Evolutionary conservation across 2,113 vertebrate genomes (phyloP).

Genomic region (Sialia sialis): DNA sequence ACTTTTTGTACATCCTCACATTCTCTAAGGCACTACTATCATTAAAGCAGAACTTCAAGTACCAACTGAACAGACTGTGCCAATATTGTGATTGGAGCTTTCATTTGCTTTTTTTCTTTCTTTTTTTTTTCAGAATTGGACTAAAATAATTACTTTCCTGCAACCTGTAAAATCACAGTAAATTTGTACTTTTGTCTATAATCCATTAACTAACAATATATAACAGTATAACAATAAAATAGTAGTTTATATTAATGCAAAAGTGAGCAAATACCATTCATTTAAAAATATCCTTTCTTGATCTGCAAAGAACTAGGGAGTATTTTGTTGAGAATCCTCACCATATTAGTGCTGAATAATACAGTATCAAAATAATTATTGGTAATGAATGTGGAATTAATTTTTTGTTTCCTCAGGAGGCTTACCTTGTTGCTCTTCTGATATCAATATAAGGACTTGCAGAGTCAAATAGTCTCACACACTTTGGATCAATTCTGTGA

Average conservation of each 20-base stretch:
- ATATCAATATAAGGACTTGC: slow-evolving; percentile 79
- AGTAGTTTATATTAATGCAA: background rate
- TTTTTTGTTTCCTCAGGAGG: background rate
- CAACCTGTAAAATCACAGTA: background rate
- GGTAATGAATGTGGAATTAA: background rate
- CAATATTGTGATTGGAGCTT: background rate
- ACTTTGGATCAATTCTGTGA: slow-evolving; percentile 78
- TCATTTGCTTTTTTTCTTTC: background rate
- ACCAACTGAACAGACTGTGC: background rate
- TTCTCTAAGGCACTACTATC: background rate
- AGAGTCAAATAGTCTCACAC: slow-evolving; percentile 75
- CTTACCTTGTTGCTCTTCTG: slow-evolving; percentile 87
- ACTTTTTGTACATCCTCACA: background rate
- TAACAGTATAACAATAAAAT: background rate
- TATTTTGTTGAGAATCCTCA: background rate
- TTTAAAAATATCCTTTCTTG: background rate
- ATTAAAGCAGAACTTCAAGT: background rate
- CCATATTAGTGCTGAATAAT: background rate
- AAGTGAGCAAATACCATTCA: background rate
- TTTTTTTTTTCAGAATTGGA: background rate
- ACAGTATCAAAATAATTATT: background rate
- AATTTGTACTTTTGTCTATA: background rate
- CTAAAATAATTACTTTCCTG: background rate
- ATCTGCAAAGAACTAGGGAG: background rate
- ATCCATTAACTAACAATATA: background rate